Base-by-base conservation (phyloP, 2,888 invertebrate genomes). In the Chrysomela aeneicollis region DNA sequence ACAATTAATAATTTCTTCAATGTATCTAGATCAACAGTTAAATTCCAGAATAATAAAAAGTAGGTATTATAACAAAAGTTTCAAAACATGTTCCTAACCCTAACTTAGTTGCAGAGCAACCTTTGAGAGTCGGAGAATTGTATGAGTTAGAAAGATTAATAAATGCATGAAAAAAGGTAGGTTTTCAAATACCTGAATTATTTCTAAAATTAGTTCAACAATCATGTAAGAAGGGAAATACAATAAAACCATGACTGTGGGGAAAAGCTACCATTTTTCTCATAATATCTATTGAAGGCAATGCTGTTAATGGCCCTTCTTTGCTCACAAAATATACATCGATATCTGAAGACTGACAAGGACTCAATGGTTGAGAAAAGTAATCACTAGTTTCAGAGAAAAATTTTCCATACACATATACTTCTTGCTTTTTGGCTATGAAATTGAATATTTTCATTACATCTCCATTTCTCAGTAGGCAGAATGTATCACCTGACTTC, bases 221-320 rank as follows among this genome's bases (percentile, higher is more conserved):
- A 47, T 47, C 47, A 52, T 52, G 52, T 30, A 52, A 30, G 26
- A 52, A 30, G 2, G 30, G 52, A n/a, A 52, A 52, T 26, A 52
- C 52, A 52, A 52, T 26, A 52, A 9, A 52, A n/a, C 52, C 52
- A 15, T 30, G 10, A 52, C 26, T n/a, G 4, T 52, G 30, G 1
- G 30, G 30, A 26, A 52, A 52, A 52, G 52, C 26, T 52, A 52
- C 30, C 26, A 52, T n/a, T 52, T 52, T 52, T 26, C 30, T 52
- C n/a, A n/a, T 17, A 30, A 52, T 30, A 2, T 52, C 15, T 26
- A 26, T 17, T 17, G 30, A 52, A 52, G 52, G 52, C 30, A 4
- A n/a, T 30, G 30, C 30, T 6, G 2, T n/a, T 52, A 22, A 52
- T 26, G 22, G 4, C 21, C 52, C 15, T 30, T 52, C 52, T 52